Conservation (phyloP, 1,140 invertebrate species). For the Trachymyrmex cornetzi region DNA sequence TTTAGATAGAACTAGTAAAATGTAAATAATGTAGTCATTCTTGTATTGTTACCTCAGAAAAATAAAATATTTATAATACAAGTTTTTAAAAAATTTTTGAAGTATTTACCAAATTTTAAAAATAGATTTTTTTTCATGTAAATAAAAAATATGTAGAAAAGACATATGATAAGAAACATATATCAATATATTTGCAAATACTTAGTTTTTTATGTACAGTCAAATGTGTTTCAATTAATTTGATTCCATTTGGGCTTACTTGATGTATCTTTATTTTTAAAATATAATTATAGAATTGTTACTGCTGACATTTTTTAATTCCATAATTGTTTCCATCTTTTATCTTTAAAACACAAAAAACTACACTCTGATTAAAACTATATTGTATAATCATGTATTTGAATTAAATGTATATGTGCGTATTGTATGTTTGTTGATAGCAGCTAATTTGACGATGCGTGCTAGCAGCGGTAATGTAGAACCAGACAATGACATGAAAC, state of each 20-base stretch:
- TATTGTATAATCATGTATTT: background rate
- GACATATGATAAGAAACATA: background rate
- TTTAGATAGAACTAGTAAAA: background rate
- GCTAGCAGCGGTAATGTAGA: slow-evolving; percentile 63
- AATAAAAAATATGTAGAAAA: background rate
- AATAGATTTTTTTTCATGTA: background rate
- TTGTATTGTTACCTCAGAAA: background rate
- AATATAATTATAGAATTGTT: background rate
- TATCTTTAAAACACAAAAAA: background rate
- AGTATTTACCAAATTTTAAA: background rate
- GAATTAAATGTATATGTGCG: background rate
- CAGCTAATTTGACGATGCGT: slow-evolving; percentile 70
- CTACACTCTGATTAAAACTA: slow-evolving; percentile 8
- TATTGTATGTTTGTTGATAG: slow-evolving; percentile 21
- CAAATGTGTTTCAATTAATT: background rate
- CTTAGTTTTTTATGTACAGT: background rate
- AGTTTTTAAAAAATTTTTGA: background rate
- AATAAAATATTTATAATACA: background rate
- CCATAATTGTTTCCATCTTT: background rate
- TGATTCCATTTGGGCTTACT: background rate
- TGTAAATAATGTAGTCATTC: background rate
- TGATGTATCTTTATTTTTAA: background rate
- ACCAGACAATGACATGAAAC: slow-evolving; percentile 87
- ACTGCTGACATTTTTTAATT: background rate
- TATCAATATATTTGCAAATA: background rate